Conservation (phyloP, 2,888 invertebrate genomes). For the Aspidiotus destructor region DNA sequence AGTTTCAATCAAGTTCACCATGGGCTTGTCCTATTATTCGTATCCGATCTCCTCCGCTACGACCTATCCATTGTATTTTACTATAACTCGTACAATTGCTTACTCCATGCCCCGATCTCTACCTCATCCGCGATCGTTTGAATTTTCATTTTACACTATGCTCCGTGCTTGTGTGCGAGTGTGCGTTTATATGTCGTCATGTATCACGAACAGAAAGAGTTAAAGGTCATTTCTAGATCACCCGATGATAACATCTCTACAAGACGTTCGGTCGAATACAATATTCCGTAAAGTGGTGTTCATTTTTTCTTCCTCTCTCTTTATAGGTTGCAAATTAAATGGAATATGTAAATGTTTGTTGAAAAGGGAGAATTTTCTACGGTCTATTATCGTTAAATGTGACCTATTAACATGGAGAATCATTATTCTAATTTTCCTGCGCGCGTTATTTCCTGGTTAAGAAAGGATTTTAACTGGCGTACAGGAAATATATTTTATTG, state of each 20-base stretch:
- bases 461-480: too few species aligned
- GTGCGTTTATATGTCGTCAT: conserved; percentile 13
- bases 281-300: too few species aligned
- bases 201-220: conserved; percentile 23
- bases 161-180: not conserved
- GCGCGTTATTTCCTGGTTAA: too few species aligned
- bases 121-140: conserved; percentile 12
- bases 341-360: too few species aligned
- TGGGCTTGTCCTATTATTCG: conserved; percentile 30
- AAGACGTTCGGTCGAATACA: not conserved
- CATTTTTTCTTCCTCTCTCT: too few species aligned
- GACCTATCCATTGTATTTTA: conserved; percentile 29
- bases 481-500: too few species aligned
- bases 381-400: too few species aligned
- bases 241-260: conserved; percentile 22
- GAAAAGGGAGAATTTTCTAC: too few species aligned
- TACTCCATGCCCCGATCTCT: conserved; percentile 3
- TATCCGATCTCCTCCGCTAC: conserved; percentile 18
- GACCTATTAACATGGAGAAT: too few species aligned
- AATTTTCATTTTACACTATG: conserved; percentile 17
- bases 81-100: conserved; percentile 26
- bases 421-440: too few species aligned
- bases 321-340: too few species aligned
- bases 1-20: conserved; percentile 26
- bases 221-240: conserved; percentile 31